Evolutionary conservation across 2,888 invertebrate species (phyloP), one percentile per base, ranked within the genome.

Genomic region (Auanema sp.): DNA sequence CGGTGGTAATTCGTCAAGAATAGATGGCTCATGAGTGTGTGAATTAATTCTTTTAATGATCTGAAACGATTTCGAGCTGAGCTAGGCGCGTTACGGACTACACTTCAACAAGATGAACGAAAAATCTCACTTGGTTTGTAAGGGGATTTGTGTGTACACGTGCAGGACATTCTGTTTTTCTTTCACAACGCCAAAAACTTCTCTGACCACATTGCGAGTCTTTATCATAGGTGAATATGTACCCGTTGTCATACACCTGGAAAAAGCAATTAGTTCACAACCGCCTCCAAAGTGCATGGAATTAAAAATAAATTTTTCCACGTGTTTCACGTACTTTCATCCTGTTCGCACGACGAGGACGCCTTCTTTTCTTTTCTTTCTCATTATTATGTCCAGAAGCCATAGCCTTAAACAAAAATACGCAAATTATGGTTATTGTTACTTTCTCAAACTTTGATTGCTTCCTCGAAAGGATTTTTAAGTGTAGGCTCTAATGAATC

Each of bases 151-250:
- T 60, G 10, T 52, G 52, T 52, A 55, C 41, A 16, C 33, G 25
- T 11, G 40, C 56, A 6, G 56, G 52, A 16, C 63, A 63, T 42
- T 63, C 63, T 11, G 42, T 43, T 25, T 63, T 63, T 18, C 63
- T 51, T 21, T 63, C 63, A 43, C 63, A 63, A 18, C 63, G 41
- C 63, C 63, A 63, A 24, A 63, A 63, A 44, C 58, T 58, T 40
- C 52, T 21, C 24, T 23, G 18, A 25, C 63, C 58, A n/a, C 52
- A 58, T 25, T 58, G 58, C 6, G 63, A 63, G 24, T 63, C 58
- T 40, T 63, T 63, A 41, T 63, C 63, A 18, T 63, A 58, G 12
- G 58, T 58, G 54, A 53, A 63, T 10, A 59, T 33, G 21, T 52
- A 59, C 33, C 53, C 60, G 16, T 59, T 59, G 60, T 59, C 60